Percentiles rank a stretch among this genome's conserved stretches.
Evolutionary conservation across 2,113 vertebrate species (phyloP).

Genomic region (Seriola rivoliana): DNA sequence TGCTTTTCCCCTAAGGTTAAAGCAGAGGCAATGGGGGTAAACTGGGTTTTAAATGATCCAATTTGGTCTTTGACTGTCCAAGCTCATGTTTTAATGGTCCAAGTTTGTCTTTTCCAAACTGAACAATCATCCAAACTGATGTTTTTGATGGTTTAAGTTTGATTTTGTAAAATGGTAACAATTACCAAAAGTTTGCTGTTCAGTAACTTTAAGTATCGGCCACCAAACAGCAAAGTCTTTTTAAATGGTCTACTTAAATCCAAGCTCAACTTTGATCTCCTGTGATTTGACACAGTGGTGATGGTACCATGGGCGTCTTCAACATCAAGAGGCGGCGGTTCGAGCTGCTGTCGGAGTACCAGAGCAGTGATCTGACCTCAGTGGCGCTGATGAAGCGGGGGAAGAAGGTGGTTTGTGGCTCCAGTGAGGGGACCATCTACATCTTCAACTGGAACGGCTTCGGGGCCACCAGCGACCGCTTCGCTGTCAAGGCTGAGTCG

Average conservation of each 20-base stretch:
- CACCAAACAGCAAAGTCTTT: neutral
- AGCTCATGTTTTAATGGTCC: too few relatives aligned
- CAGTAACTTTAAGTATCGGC: neutral
- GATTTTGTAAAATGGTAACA: too few relatives aligned
- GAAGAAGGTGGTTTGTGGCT: conserved; percentile 93
- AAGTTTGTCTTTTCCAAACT: too few relatives aligned
- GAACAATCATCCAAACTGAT: too few relatives aligned
- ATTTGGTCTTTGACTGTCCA: too few relatives aligned
- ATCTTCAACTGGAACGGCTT: conserved; percentile 98
- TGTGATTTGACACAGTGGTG: conserved; percentile 83
- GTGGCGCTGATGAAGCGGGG: conserved; percentile 93
- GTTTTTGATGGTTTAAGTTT: too few relatives aligned
- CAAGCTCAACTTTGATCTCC: neutral
- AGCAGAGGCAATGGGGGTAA: too few relatives aligned
- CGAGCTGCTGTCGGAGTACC: conserved; percentile 92
- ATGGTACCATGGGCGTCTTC: conserved; percentile 94
- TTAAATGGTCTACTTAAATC: neutral
- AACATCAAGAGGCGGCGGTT: conserved; percentile 92
- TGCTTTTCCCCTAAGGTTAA: too few relatives aligned
- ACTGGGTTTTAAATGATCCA: too few relatives aligned
- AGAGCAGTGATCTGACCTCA: conserved; percentile 93
- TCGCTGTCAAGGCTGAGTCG: conserved; percentile 91
- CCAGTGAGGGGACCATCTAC: conserved; percentile 93
- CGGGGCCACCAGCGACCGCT: conserved; percentile 95
- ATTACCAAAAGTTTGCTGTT: too few relatives aligned